Conservation (phyloP, 2,113 vertebrate genomes). For the Cyrtonyx montezumae region DNA sequence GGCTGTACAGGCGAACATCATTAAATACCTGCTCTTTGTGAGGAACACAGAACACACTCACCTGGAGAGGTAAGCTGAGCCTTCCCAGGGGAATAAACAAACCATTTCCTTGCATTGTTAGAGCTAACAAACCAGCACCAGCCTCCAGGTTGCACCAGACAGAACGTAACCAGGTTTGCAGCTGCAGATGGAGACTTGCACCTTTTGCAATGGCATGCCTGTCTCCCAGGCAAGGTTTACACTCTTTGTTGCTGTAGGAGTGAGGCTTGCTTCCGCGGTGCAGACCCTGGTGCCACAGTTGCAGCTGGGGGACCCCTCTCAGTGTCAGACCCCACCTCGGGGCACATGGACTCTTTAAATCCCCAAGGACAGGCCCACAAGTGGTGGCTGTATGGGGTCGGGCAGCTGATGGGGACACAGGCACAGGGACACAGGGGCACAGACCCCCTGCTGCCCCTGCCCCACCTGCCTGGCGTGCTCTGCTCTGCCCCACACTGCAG, state of each 20-base stretch:
- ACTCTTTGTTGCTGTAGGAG: accelerated
- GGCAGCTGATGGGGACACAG: neutral
- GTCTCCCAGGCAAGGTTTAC: neutral
- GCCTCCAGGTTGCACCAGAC: neutral
- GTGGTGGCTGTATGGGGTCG: too few relatives aligned
- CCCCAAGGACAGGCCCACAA: accelerated
- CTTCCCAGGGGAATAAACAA: accelerated
- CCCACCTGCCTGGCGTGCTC: neutral
- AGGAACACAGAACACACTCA: conserved; percentile 30
- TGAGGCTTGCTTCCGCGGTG: accelerated
- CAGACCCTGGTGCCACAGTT: accelerated
- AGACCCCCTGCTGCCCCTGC: too few relatives aligned
- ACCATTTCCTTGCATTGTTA: neutral
- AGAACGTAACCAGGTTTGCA: neutral
- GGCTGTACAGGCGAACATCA: conserved; percentile 83
- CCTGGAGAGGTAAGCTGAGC: conserved; percentile 76
- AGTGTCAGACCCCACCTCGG: neutral
- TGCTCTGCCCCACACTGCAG: conserved; percentile 48
- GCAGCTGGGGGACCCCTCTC: neutral
- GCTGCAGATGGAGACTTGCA: neutral
- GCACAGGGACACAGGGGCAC: neutral
- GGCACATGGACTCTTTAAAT: neutral
- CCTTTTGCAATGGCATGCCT: neutral
- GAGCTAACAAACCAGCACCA: neutral
- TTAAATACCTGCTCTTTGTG: conserved; percentile 84